phyloP scores from a whole-genome alignment of 2,888 invertebrate genomes.

The Physocephala rufipes region DNA sequence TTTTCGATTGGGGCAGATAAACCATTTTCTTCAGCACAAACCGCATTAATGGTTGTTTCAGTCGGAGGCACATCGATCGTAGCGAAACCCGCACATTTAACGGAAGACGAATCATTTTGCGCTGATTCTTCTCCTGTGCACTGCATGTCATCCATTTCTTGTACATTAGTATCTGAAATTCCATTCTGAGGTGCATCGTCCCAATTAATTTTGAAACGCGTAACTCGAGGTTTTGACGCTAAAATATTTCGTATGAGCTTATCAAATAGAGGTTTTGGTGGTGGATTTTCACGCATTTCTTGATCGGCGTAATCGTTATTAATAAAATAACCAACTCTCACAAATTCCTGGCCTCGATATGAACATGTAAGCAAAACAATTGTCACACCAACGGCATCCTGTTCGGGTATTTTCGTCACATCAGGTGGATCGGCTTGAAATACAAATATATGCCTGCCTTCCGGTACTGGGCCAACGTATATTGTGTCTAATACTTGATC shows the following conservation, averaged over 20 bases:
- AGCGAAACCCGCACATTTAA: constrained; percentile 22
- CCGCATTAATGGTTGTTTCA: constrained; percentile 44
- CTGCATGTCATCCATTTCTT: constrained; percentile 47
- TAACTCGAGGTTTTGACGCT: constrained; percentile 92
- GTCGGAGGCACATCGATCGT: background rate
- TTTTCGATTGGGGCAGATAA: constrained; percentile 62
- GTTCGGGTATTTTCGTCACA: constrained; percentile 90
- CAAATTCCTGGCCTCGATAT: constrained; percentile 92
- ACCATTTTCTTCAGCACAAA: constrained; percentile 61
- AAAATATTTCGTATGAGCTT: constrained; percentile 77
- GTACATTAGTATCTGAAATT: constrained; percentile 52
- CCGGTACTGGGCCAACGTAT: constrained; percentile 97
- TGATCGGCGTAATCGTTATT: constrained; percentile 96
- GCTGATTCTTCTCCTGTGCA: constrained; percentile 46
- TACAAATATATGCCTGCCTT: constrained; percentile 85
- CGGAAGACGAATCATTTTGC: constrained; percentile 51
- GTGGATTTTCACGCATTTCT: constrained; percentile 93
- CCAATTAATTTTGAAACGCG: constrained; percentile 98
- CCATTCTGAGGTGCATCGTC: constrained; percentile 72
- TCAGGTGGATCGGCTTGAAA: constrained; percentile 94
- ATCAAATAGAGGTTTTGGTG: constrained; percentile 90
- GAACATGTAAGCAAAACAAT: constrained; percentile 95
- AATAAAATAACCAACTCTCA: constrained; percentile 97
- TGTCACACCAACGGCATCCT: constrained; percentile 97
- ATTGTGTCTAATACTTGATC: constrained; percentile 98